Evolutionary conservation across 2,888 invertebrate genomes (phyloP).

Genomic region (Meteorus cinctellus): DNA sequence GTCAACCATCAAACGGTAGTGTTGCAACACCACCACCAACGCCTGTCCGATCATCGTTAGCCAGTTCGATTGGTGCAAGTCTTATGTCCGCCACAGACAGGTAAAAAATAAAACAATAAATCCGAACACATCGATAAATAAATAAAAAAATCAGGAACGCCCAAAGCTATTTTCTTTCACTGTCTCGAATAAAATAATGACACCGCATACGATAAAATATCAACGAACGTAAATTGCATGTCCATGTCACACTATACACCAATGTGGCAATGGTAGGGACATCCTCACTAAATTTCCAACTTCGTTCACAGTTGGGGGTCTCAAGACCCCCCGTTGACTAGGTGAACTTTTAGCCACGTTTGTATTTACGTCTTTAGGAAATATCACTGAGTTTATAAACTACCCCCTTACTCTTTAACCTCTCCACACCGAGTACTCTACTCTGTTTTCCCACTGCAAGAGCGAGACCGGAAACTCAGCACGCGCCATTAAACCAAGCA

Average conservation of each 20-base stretch:
- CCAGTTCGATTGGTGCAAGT: conserved; percentile 57
- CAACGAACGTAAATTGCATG: not conserved
- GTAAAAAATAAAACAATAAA: conserved; percentile 52
- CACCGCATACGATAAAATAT: not conserved
- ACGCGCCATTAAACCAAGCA: conserved; percentile 71
- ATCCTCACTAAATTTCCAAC: conserved; percentile 28
- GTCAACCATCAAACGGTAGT: conserved; percentile 77
- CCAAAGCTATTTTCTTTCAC: not conserved
- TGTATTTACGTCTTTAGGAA: conserved; percentile 71
- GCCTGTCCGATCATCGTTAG: conserved; percentile 65
- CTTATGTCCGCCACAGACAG: conserved; percentile 68
- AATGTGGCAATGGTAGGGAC: conserved; percentile 20
- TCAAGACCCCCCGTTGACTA: conserved; percentile 50
- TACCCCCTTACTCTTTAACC: conserved; percentile 34
- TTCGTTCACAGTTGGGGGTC: conserved; percentile 45
- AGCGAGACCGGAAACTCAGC: conserved; percentile 65
- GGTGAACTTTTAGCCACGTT: conserved; percentile 62
- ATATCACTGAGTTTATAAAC: conserved; percentile 63
- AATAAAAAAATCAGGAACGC: not conserved
- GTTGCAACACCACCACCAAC: conserved; percentile 77
- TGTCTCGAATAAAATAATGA: not conserved
- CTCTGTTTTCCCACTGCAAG: conserved; percentile 48
- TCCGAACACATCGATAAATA: not conserved
- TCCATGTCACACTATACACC: not conserved
- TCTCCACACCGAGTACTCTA: not conserved